A percentile compares a stretch with the other conserved stretches of the same genome.
phyloP scores from a whole-genome alignment of 2,113 vertebrate species.

The Catharus minimus region DNA sequence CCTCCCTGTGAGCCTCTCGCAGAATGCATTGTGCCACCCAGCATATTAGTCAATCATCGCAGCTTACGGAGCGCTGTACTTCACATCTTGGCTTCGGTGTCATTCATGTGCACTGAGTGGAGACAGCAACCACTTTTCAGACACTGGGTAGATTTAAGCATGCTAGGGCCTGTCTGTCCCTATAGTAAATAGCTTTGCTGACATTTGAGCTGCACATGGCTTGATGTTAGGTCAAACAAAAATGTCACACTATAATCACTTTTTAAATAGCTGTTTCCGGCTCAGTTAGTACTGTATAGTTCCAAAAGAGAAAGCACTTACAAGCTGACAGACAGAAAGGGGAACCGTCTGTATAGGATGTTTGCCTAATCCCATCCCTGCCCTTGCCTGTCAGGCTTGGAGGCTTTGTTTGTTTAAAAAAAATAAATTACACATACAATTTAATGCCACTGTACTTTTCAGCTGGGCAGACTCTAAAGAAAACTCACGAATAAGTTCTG shows the following conservation, averaged over 20 bases:
- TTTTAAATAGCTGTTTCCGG: slow-evolving; percentile 65
- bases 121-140: slow-evolving; percentile 7
- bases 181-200: slow-evolving; percentile 12
- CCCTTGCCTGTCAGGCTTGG: slow-evolving; percentile 21
- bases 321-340: slow-evolving; percentile 54
- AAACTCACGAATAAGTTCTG: not conserved
- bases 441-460: slow-evolving; percentile 7
- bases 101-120: slow-evolving; percentile 5
- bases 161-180: not conserved
- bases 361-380: slow-evolving; percentile 59
- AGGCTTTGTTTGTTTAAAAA: slow-evolving; percentile 12
- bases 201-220: slow-evolving; percentile 6
- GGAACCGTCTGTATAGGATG: slow-evolving; percentile 44
- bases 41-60: slow-evolving; percentile 30
- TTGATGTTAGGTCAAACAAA: slow-evolving; percentile 38
- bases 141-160: not conserved
- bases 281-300: slow-evolving; percentile 55
- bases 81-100: slow-evolving; percentile 5
- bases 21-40: slow-evolving; percentile 39
- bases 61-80: not conserved
- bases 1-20: not conserved
- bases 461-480: not conserved
- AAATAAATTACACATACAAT: not conserved
- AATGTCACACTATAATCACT: slow-evolving; percentile 43
- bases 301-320: slow-evolving; percentile 60